phyloP scores from a whole-genome alignment of 2,797 vertebrate genomes.

The Poecilia wingei region DNA sequence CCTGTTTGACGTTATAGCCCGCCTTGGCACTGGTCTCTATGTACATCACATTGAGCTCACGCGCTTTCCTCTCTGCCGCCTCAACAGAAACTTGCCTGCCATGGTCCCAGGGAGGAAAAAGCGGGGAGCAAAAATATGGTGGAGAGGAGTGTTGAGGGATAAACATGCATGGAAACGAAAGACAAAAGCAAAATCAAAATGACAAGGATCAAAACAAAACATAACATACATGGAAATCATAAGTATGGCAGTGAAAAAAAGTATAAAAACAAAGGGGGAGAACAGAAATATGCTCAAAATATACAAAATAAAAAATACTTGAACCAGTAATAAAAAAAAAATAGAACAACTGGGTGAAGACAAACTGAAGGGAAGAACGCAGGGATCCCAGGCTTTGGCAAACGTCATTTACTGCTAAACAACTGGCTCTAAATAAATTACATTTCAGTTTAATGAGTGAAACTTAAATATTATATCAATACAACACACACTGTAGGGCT shows the following conservation, averaged over 20 bases:
- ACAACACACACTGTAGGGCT: neutral
- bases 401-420: constrained; percentile 20
- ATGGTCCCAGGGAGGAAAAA: constrained; percentile 66
- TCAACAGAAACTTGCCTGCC: constrained; percentile 88
- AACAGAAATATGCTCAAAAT: constrained; percentile 63
- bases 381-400: constrained; percentile 68
- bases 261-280: constrained; percentile 11
- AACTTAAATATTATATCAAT: neutral
- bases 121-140: constrained; percentile 32
- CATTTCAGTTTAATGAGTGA: neutral
- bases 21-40: constrained; percentile 88
- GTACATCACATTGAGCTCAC: constrained; percentile 87
- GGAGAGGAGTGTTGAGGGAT: constrained; percentile 62
- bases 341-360: constrained; percentile 61
- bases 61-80: constrained; percentile 86
- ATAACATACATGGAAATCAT: constrained; percentile 51
- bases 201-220: constrained; percentile 49
- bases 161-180: constrained; percentile 46
- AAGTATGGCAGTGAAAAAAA: constrained; percentile 25
- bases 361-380: constrained; percentile 60
- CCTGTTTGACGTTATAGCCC: constrained; percentile 86
- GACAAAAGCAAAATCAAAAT: constrained; percentile 58
- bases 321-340: constrained; percentile 34
- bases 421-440: neutral
- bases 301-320: constrained; percentile 57